These are phyloP conservation scores for Thryonomys swinderianus DNA, from an alignment of 2,113 vertebrate species.

Conservation along the genomic window DNA sequence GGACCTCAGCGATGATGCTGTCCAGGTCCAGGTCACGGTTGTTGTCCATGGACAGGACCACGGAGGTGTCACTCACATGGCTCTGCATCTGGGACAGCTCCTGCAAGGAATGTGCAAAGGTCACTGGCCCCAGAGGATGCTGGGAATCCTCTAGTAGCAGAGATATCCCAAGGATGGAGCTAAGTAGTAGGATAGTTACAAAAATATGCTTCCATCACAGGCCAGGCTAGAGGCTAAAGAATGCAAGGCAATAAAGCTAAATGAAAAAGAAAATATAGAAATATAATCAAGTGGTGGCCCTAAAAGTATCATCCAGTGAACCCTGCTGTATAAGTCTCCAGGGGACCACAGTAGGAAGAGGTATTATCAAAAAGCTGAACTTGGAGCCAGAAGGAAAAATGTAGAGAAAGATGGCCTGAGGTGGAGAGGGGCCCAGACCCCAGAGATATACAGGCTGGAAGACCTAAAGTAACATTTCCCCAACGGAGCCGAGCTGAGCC, in stretches of 20 bases:
- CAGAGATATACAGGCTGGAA: too few relatives aligned
- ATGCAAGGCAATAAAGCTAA: not conserved
- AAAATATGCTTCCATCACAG: constrained; percentile 45
- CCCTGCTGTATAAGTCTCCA: not conserved
- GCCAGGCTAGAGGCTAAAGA: not conserved
- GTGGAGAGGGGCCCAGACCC: not conserved
- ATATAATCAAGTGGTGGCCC: not conserved
- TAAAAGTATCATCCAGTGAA: not conserved
- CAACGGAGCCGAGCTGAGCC: not conserved
- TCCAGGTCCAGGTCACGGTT: constrained; percentile 66
- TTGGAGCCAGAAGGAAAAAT: not conserved
- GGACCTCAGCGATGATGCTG: constrained; percentile 50
- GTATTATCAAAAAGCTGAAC: not conserved
- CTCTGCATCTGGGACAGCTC: constrained; percentile 91
- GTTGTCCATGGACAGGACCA: constrained; percentile 80
- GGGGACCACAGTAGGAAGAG: not conserved
- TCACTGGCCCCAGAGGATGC: not conserved
- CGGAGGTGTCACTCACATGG: constrained; percentile 89
- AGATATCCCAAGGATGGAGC: not conserved
- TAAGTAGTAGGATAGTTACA: not conserved
- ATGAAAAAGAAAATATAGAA: not conserved
- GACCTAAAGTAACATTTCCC: not conserved
- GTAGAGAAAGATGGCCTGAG: not conserved
- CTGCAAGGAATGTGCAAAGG: constrained; percentile 76
- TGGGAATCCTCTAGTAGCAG: not conserved